Percentiles rank a stretch among this genome's conserved stretches.
These are phyloP conservation scores for Recurvirostra avosetta DNA, from an alignment of 2,113 vertebrate genomes.

Conservation along the genomic window DNA sequence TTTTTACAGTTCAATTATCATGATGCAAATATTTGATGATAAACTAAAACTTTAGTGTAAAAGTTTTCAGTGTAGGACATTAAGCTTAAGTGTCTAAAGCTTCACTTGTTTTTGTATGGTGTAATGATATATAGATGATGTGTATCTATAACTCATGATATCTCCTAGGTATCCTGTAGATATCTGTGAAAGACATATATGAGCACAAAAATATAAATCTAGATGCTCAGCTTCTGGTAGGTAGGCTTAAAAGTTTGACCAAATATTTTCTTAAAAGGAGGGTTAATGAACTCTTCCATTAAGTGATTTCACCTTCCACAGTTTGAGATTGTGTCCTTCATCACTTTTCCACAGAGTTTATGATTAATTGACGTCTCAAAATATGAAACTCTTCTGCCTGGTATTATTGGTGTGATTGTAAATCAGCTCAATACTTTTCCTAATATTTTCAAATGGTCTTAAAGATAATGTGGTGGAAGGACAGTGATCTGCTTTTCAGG, in stretches of 20 bases:
- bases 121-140: background rate
- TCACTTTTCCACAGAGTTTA: background rate
- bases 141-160: background rate
- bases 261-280: background rate
- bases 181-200: background rate
- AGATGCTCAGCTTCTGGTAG: background rate
- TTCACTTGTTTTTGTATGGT: background rate
- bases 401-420: background rate
- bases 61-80: background rate
- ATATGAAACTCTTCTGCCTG: background rate
- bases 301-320: background rate
- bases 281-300: background rate
- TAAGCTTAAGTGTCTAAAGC: background rate
- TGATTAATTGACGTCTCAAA: constrained; percentile 16
- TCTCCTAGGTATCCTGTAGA: background rate
- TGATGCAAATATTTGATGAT: background rate
- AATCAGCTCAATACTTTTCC: background rate
- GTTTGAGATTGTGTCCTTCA: background rate
- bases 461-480: background rate
- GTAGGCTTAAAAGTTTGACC: background rate
- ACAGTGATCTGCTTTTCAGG: background rate
- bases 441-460: background rate
- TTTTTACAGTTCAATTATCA: background rate
- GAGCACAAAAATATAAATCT: background rate
- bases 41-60: background rate